Conservation (phyloP, 2,113 vertebrate species). For the Hymenochirus boettgeri region DNA sequence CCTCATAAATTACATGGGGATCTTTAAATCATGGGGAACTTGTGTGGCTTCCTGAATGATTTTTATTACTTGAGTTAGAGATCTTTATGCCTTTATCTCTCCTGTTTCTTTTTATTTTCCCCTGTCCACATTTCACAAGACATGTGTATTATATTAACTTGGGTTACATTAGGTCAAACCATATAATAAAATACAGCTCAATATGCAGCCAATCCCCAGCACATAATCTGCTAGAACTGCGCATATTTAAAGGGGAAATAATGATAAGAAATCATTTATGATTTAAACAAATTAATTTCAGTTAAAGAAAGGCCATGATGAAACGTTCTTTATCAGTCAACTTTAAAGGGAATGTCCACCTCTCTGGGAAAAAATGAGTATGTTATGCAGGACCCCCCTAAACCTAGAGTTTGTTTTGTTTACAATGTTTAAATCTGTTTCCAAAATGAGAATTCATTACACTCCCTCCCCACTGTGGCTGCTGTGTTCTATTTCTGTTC, state of each 20-base stretch:
- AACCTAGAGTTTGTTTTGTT: no score
- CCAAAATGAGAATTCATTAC: no score
- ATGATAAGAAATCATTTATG: not conserved
- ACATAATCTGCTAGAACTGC: conserved; percentile 47
- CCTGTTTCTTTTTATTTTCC: conserved; percentile 14
- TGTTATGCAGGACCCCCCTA: no score
- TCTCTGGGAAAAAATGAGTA: no score
- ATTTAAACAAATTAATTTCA: not conserved
- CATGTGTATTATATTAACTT: conserved; percentile 71
- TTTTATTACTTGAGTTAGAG: not conserved
- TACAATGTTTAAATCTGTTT: no score
- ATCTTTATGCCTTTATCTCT: conserved; percentile 7
- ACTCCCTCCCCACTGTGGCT: no score
- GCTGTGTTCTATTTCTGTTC: no score
- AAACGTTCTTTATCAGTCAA: no score
- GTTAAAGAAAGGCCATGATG: no score
- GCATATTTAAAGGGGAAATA: conserved; percentile 47
- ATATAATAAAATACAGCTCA: conserved; percentile 65
- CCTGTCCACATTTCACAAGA: conserved; percentile 42
- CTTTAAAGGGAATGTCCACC: no score
- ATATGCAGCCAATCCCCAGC: conserved; percentile 55
- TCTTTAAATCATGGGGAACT: no score
- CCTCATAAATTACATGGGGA: no score
- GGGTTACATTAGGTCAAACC: conserved; percentile 71
- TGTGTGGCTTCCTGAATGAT: conserved; percentile 13